Evolutionary conservation across 2,797 vertebrate species (phyloP).

Genomic region (Megaceryle alcyon): DNA sequence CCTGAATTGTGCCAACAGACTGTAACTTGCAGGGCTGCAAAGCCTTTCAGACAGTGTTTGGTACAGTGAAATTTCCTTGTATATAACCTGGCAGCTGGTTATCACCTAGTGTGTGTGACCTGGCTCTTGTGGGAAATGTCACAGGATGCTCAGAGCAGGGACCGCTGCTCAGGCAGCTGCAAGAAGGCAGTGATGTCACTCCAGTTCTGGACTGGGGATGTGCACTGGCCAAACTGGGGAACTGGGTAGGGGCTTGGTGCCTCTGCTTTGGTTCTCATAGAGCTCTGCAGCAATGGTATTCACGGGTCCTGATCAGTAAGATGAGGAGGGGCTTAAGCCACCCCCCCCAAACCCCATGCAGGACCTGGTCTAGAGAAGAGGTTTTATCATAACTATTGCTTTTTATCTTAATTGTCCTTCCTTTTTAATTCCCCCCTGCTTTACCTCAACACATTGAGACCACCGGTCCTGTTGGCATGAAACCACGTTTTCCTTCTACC

Average conservation of each 20-base stretch:
- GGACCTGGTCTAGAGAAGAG: neutral
- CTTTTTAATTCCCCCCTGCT: neutral
- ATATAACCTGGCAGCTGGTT: neutral
- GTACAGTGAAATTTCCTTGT: neutral
- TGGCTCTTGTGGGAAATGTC: neutral
- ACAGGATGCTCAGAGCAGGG: rapidly evolving
- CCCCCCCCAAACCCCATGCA: neutral
- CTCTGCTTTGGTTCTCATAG: neutral
- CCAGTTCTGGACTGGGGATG: neutral
- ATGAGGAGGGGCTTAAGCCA: neutral
- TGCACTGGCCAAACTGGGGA: neutral
- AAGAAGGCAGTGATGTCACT: neutral
- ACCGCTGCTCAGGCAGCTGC: neutral
- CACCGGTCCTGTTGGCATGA: neutral
- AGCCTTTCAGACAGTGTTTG: neutral
- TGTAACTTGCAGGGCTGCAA: neutral
- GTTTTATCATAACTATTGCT: neutral
- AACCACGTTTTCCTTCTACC: neutral
- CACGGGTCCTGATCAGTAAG: neutral
- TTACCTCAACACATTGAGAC: neutral
- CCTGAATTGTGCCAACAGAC: neutral
- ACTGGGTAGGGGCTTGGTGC: neutral
- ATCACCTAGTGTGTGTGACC: neutral
- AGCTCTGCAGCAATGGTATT: neutral
- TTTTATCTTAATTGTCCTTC: neutral